Evolutionary conservation across 2,888 invertebrate genomes (phyloP).

Genomic region (Heteromyza rotundicornis): DNA sequence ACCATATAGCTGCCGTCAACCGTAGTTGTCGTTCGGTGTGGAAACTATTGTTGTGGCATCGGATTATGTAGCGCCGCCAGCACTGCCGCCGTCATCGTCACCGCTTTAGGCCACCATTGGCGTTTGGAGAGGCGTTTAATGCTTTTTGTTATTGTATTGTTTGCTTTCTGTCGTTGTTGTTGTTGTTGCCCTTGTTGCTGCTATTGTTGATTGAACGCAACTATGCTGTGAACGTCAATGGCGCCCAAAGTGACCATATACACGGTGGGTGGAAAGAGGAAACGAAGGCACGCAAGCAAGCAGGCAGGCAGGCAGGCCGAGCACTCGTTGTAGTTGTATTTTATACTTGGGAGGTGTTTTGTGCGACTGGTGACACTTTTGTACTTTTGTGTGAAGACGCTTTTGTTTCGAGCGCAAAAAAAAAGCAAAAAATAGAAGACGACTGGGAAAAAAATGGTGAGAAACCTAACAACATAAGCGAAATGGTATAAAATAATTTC

Average conservation of each 20-base stretch:
- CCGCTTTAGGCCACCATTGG: not conserved
- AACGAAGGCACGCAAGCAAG: not conserved
- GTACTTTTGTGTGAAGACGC: too few relatives aligned
- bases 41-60: not conserved
- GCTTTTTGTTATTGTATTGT: not conserved
- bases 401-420: not conserved
- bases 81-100: too few relatives aligned
- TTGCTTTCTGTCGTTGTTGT: not conserved
- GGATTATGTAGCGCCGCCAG: not conserved
- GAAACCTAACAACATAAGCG: not conserved
- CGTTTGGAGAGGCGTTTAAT: not conserved
- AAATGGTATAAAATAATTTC: not conserved
- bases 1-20: not conserved
- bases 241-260: constrained; percentile 1
- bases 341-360: too few relatives aligned
- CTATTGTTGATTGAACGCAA: not conserved
- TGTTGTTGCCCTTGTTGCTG: too few relatives aligned
- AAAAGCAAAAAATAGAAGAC: too few relatives aligned
- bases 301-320: not conserved
- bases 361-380: too few relatives aligned
- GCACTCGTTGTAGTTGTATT: not conserved
- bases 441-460: not conserved
- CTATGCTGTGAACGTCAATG: not conserved
- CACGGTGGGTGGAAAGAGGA: not conserved
- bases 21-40: not conserved